Conservation (phyloP, 1,140 invertebrate species). For the Acromyrmex charruanus region DNA sequence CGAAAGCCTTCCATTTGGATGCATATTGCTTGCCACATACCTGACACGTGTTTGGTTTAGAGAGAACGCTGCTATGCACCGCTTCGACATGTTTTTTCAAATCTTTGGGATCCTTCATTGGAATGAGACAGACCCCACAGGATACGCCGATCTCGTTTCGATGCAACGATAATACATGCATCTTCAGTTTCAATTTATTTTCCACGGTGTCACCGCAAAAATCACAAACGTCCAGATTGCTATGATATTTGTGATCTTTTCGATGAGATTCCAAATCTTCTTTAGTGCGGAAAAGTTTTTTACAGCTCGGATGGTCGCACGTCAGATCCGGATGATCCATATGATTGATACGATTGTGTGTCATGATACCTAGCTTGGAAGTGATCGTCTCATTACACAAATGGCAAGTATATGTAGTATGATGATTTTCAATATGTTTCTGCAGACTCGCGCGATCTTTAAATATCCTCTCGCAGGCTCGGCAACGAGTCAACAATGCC, state of each 20-base stretch:
- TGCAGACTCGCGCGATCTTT: conserved; percentile 87
- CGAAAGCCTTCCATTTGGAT: conserved; percentile 88
- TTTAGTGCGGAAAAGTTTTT: conserved; percentile 87
- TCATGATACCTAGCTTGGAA: conserved; percentile 88
- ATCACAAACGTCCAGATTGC: conserved; percentile 87
- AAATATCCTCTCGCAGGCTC: conserved; percentile 88
- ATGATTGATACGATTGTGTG: conserved; percentile 88
- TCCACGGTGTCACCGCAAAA: conserved; percentile 89
- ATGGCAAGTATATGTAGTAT: conserved; percentile 87
- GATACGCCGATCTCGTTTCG: conserved; percentile 87
- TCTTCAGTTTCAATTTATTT: conserved; percentile 88
- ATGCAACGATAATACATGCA: conserved; percentile 88
- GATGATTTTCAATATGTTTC: conserved; percentile 88
- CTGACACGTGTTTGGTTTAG: conserved; percentile 87
- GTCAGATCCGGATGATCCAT: conserved; percentile 87
- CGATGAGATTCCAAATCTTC: conserved; percentile 87
- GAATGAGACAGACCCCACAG: conserved; percentile 88
- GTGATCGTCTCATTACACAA: conserved; percentile 87
- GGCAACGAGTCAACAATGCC: conserved; percentile 86
- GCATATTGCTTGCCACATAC: conserved; percentile 89
- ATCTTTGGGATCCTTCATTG: conserved; percentile 87
- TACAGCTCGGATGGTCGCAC: conserved; percentile 85
- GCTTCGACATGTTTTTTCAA: conserved; percentile 88
- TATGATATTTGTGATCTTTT: conserved; percentile 86
- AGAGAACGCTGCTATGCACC: conserved; percentile 85